Base-by-base conservation (phyloP, 1,140 invertebrate species). In the Euschistus heros region DNA sequence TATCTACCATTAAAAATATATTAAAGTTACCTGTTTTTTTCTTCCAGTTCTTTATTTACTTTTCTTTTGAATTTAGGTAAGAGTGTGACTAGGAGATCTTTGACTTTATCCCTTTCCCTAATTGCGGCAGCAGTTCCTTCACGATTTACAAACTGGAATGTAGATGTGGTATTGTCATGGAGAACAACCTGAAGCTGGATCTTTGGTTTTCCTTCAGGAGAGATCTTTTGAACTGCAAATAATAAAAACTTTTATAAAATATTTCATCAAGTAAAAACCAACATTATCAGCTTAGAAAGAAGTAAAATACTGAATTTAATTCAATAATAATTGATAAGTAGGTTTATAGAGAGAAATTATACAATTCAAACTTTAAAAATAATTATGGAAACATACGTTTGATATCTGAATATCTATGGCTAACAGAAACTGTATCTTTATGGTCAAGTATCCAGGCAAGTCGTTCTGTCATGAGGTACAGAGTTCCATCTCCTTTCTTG, bases 151-250 rank as follows among this genome's bases (percentile, higher is more conserved):
- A 99, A 99, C 74, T 98, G 96, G 80, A 99, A 99, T 37, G 95
- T 98, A 1, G 92, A 94, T 20, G 92, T 92, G 52, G 88, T 84
- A 26, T 91, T 90, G 81, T 94, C 92, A 73, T 97, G 89, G 67
- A 99, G 78, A 42, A 98, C 92, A 14, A 98, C 84, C 82, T 99
- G 97, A n/a, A 99, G 80, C 76, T 99, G 97, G 63, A 99, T 91
- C 80, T 99, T 98, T 24, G 93, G 86, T 79, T 99, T 99, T 13
- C 92, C 93, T 73, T 94, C 95, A 0, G 97, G 94, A 59, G 95
- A 98, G 71, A 99, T 98, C 79, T 98, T 97, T 82, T 99, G 97
- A 66, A 88, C 94, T 97, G 76, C 66, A 82, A 79, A 37, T 37
- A 13, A 37, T 13, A 6, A 37, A 2, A 37, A 8, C 13, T 14